Evolutionary conservation across 2,113 vertebrate genomes (phyloP), one percentile per base, ranked within the genome.

Genomic region (Panurus biarmicus): DNA sequence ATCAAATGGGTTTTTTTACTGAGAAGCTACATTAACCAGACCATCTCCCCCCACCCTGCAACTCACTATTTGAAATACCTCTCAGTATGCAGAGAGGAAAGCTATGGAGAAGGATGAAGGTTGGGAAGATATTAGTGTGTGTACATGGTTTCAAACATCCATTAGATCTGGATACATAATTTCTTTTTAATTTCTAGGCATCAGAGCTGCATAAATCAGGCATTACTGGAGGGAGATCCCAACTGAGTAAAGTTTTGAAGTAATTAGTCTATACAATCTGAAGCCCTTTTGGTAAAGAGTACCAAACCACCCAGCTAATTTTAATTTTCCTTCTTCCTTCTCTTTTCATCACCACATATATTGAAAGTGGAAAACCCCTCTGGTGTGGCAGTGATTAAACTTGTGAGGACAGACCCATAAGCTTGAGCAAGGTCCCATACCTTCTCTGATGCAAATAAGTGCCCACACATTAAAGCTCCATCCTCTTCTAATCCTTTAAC

Each of bases 361-460:
- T 75, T 12, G 2, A 33, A 74, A 90, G 69, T 60, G 26, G 35
- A 69, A 95, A 92, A 54, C 56, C 62, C 78, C 42, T 86, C 42
- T 7, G 8, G 73, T 82, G 44, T 93, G 91, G 73, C 67, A 82
- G 38, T 54, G 84, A 91, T 92, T 95, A 78, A 95, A 93, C 31
- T 57, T 48, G 22, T 1, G 9, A 87, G 71, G 62, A 85, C 65
- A 87, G 81, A 82, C 14, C 19, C 6, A 1, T 85, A 84, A 94
- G 70, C 73, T 50, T 74, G 58, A 73, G 57, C 21, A 13, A 95
- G 85, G 79, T 94, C 82, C 57, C 50, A 25, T 71, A 50, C 83
- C 50, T 87, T 87, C 85, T 86, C 70, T 90, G 73, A 90, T 95
- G 91, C 87, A 94, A 87, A 96, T 90, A 80, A 91, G 42, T 2